Conservation (phyloP, 92 coral and sea anemone species). For the Scolanthus callimorphus region DNA sequence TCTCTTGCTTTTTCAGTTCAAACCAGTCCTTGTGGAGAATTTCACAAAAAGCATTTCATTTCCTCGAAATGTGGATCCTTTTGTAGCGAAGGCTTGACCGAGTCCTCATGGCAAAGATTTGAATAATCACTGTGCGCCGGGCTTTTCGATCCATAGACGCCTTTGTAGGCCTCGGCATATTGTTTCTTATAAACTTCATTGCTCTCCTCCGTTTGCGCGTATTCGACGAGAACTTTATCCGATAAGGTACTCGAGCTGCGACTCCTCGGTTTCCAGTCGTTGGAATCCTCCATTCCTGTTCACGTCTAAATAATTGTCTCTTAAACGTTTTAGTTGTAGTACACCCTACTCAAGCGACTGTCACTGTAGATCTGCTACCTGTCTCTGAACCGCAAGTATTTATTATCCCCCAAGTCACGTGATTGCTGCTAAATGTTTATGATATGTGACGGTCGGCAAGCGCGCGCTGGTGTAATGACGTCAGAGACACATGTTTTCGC, state of each 20-base stretch:
- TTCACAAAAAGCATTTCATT: constrained; percentile 24
- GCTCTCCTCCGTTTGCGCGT: constrained; percentile 65
- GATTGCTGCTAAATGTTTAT: neutral
- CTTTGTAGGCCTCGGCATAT: constrained; percentile 71
- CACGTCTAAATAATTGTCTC: neutral
- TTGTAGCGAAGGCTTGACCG: constrained; percentile 19
- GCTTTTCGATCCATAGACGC: constrained; percentile 65
- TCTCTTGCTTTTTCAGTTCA: too few species aligned
- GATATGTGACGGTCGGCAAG: too few species aligned
- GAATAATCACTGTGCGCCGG: constrained; percentile 22
- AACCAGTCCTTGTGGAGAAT: neutral
- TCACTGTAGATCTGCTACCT: neutral
- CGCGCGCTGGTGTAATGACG: too few species aligned
- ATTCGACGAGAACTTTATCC: constrained; percentile 72
- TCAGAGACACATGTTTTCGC: too few species aligned
- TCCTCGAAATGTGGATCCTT: constrained; percentile 17
- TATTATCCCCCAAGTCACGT: neutral
- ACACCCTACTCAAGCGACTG: neutral
- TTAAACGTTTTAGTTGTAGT: neutral
- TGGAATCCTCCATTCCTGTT: neutral
- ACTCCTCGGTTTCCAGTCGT: constrained; percentile 38
- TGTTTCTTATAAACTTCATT: constrained; percentile 74
- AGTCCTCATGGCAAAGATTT: constrained; percentile 13
- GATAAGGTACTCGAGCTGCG: constrained; percentile 78
- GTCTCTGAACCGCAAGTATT: neutral